Base-by-base conservation (phyloP, 2,888 invertebrate genomes). In the Ceratothoa steindachneri region DNA sequence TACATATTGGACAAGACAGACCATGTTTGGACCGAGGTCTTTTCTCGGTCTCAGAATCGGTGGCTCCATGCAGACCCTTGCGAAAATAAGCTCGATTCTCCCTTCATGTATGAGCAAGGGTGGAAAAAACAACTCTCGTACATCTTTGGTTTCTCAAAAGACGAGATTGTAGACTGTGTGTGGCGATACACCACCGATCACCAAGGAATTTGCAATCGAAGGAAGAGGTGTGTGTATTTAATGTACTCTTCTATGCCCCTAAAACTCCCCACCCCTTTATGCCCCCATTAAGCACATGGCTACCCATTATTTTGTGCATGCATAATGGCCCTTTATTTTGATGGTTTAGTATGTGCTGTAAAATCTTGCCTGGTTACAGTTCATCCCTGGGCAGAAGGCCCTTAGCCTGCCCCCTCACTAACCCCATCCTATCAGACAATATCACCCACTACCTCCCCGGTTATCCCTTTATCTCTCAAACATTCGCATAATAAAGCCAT, bases 21-120 rank as follows among this genome's bases (percentile, higher is more conserved):
- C 86, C 99, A 99, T 84, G 95, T 97, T 2, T 99, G 99, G 98
- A 93, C 93, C 52, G 99, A 97, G 90, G 89, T 95, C 0, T 97
- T 89, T 86, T 93, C 92, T 7, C 86, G 88, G 75, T 87, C 88
- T 0, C 88, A 90, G 73, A 87, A 89, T 81, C 87, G 90, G 65
- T 98, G 97, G 97, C 83, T 97, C 3, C 97, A 98, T 85, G 90
- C 91, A 81, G 99, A 99, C 86, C 92, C 98, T 0, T 98, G 98
- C 83, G 99, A 99, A 84, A 92, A 91, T 82, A 87, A 87, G 1
- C 87, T 92, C 73, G 94, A 99, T 86, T 89, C 90, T 1, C 98
- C 99, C 0, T 86, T 98, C 0, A 87, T 96, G 83, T 99, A 99
- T 85, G 92, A 95, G 83, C 87, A 87, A 82, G 95, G 95, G 0